Percentiles rank a stretch among this genome's conserved stretches.
Evolutionary conservation across 1,140 invertebrate genomes (phyloP).

Genomic region (Drosophila busckii): DNA sequence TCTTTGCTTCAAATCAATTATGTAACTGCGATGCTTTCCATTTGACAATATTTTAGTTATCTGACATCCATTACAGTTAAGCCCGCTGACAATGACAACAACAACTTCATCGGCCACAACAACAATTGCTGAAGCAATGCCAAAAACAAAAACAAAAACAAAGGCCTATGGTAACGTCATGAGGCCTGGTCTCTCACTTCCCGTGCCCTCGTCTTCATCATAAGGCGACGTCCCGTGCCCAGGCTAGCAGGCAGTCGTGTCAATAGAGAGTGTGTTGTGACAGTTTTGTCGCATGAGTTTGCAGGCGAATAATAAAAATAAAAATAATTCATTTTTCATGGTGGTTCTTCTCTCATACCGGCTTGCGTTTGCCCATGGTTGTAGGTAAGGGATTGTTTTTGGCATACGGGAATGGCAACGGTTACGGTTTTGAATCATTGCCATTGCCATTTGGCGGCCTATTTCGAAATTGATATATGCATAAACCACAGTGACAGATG

Average conservation of each 20-base stretch:
- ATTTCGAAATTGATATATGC: constrained; percentile 77
- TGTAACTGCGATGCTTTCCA: constrained; percentile 39
- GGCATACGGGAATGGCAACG: too few species aligned
- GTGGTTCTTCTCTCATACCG: constrained; percentile 15
- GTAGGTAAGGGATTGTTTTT: constrained; percentile 20
- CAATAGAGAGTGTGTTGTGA: constrained; percentile 60
- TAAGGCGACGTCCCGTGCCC: constrained; percentile 5
- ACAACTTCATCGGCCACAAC: constrained; percentile 34
- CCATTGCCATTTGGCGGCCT: constrained; percentile 56
- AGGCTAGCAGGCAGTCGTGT: constrained; percentile 44
- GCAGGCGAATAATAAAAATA: constrained; percentile 63
- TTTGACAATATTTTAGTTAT: constrained; percentile 71
- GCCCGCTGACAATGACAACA: constrained; percentile 65
- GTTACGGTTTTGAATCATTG: constrained; percentile 28
- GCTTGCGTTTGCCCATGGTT: constrained; percentile 8
- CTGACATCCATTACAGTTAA: constrained; percentile 68
- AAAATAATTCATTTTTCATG: constrained; percentile 74
- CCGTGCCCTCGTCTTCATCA: constrained; percentile 26
- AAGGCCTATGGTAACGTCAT: too few species aligned
- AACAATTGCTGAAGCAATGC: constrained; percentile 31
- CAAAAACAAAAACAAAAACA: too few species aligned
- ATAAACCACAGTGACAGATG: constrained; percentile 79
- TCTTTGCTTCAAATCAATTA: constrained; percentile 64
- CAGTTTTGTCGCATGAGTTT: constrained; percentile 54
- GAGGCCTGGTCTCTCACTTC: constrained; percentile 5